Evolutionary conservation across 2,888 invertebrate genomes (phyloP), one percentile per base, ranked within the genome.

Genomic region (Himalopsyche kuldschensis): DNA sequence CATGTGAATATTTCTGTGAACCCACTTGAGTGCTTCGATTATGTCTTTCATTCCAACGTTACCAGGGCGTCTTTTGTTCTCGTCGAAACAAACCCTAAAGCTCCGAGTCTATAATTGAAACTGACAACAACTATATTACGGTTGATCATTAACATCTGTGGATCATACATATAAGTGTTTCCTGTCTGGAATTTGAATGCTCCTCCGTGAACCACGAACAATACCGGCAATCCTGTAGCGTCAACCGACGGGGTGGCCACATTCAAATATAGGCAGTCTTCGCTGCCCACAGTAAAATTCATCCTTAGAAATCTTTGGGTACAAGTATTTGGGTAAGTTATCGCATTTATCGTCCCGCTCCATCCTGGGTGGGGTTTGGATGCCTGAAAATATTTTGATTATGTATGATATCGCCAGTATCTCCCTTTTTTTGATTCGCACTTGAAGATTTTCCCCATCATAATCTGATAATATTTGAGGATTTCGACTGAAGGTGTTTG

Each of bases 221-320:
- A 89, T 0, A 92, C 91, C 0, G 91, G 91, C 27, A 90, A 86
- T 46, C 88, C 88, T 0, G 24, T 35, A 1, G 35, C 89, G 76
- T 92, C 91, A 77, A 94, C 88, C 85, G 91, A 92, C 0, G 95
- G 94, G 0, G 93, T 93, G 89, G 93, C 94, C 0, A 95, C 92
- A 88, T 95, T 95, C 2, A 95, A 89, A 88, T 94, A 94, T 0
- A 95, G 91, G 87, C 95, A 95, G 88, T 95, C 95, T 87, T 95
- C 95, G 79, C 89, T 90, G 0, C 94, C 94, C 0, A 89, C 87
- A 0, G 48, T 0, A 3, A 47, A 2, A 17, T 76, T 76, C 0
- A 81, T 0, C 4, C n/a, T 0, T 11, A 1, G 8, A 84, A 91
- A 91, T 31, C n/a, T 81, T 88, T 95, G 95, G 0, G 93, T 93